Evolutionary conservation across 2,113 vertebrate genomes (phyloP).

Genomic region (Lamprotornis superbus): DNA sequence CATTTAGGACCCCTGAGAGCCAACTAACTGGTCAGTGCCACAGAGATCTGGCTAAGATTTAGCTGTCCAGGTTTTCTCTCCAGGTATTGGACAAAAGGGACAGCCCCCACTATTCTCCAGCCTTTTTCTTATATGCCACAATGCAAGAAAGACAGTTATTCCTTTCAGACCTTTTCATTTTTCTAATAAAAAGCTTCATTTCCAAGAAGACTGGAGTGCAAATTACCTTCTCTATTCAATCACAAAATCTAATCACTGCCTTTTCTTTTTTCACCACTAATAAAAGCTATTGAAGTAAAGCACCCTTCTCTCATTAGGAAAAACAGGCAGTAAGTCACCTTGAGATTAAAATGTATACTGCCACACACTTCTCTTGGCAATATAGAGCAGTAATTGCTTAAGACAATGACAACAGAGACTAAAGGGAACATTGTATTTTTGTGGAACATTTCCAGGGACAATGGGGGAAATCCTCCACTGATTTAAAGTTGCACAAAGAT

Average conservation of each 20-base stretch:
- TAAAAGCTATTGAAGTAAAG: conserved; percentile 48
- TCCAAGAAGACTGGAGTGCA: conserved; percentile 19
- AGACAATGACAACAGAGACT: neutral
- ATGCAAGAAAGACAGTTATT: conserved; percentile 1
- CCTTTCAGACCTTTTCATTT: conserved; percentile 17
- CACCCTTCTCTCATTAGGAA: neutral
- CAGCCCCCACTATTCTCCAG: neutral
- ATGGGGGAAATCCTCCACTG: neutral
- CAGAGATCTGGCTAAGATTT: neutral
- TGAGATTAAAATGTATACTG: conserved; percentile 39
- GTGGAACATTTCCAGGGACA: neutral
- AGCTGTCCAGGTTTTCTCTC: neutral
- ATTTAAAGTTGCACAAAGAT: neutral
- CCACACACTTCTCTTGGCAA: neutral
- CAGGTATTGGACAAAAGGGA: neutral
- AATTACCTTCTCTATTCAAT: conserved; percentile 40
- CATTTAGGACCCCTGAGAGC: neutral
- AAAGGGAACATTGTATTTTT: neutral
- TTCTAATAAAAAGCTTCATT: conserved; percentile 41
- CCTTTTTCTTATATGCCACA: neutral
- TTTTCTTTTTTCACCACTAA: conserved; percentile 8
- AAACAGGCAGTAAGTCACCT: conserved; percentile 50
- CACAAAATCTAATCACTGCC: conserved; percentile 7
- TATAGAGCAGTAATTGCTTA: neutral
- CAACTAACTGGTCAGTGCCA: neutral